A percentile compares a stretch with the other conserved stretches of the same genome.
Conservation (phyloP, 2,113 vertebrate species). For the Anseranas semipalmata region DNA sequence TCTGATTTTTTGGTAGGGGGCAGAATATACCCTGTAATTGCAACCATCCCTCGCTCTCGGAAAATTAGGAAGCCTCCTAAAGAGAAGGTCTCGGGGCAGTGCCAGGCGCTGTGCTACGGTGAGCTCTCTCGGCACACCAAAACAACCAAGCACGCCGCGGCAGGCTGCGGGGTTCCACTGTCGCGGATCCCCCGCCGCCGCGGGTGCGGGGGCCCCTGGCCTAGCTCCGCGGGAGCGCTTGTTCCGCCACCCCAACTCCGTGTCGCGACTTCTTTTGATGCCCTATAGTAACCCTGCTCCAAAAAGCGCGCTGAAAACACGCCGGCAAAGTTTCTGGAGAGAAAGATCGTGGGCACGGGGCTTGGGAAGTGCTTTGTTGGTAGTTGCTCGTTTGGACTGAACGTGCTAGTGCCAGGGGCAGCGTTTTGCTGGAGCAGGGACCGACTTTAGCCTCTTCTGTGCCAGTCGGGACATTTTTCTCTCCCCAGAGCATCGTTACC, state of each 20-base stretch:
- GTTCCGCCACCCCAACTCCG: not conserved
- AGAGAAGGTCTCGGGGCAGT: not conserved
- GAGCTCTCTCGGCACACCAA: not conserved
- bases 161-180: not conserved
- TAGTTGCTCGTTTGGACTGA: no score
- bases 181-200: no score
- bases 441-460: not conserved
- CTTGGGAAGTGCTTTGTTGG: not conserved
- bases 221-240: not conserved
- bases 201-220: no score
- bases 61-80: not conserved
- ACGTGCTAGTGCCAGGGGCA: not conserved
- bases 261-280: not conserved
- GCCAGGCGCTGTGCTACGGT: not conserved
- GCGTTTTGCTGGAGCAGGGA: not conserved
- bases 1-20: not conserved
- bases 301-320: not conserved
- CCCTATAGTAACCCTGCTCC: not conserved
- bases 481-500: not conserved
- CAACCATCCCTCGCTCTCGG: not conserved
- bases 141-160: not conserved
- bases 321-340: not conserved
- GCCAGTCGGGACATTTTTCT: not conserved
- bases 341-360: not conserved
- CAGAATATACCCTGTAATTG: not conserved